phyloP scores from a whole-genome alignment of 2,888 invertebrate genomes.

The Aleiodes leptofemur region DNA sequence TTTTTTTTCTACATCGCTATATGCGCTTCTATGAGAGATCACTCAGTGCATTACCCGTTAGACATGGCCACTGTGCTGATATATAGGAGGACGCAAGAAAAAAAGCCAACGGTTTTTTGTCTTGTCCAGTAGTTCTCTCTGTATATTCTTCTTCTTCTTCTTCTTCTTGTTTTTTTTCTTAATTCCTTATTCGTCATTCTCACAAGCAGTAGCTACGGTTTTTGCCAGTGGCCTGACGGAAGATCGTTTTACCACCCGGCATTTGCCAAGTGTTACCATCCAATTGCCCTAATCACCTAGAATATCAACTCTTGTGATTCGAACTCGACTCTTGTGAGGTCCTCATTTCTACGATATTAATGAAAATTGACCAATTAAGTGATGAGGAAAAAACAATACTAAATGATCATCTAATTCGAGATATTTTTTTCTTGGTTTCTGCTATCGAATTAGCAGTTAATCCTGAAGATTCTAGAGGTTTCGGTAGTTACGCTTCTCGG shows the following conservation, averaged over 20 bases:
- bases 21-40: slow-evolving; percentile 57
- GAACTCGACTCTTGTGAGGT: background rate
- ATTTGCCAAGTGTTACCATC: slow-evolving; percentile 13
- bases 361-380: background rate
- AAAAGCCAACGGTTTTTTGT: slow-evolving; percentile 70
- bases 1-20: too few species aligned
- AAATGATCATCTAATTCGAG: too few species aligned
- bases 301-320: background rate
- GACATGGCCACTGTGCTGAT: slow-evolving; percentile 73
- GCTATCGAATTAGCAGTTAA: too few species aligned
- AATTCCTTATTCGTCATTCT: background rate
- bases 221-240: background rate
- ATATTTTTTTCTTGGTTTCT: too few species aligned
- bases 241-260: slow-evolving; percentile 16
- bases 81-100: slow-evolving; percentile 72
- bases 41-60: slow-evolving; percentile 72
- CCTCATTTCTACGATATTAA: too few species aligned
- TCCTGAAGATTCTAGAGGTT: too few species aligned
- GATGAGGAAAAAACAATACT: background rate
- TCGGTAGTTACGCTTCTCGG: too few species aligned
- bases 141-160: slow-evolving; percentile 42
- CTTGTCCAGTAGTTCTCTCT: slow-evolving; percentile 60
- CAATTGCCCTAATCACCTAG: slow-evolving; percentile 9
- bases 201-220: too few species aligned
- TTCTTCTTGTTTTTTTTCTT: background rate